phyloP scores from a whole-genome alignment of 2,113 vertebrate species.

The Siniperca knerii region DNA sequence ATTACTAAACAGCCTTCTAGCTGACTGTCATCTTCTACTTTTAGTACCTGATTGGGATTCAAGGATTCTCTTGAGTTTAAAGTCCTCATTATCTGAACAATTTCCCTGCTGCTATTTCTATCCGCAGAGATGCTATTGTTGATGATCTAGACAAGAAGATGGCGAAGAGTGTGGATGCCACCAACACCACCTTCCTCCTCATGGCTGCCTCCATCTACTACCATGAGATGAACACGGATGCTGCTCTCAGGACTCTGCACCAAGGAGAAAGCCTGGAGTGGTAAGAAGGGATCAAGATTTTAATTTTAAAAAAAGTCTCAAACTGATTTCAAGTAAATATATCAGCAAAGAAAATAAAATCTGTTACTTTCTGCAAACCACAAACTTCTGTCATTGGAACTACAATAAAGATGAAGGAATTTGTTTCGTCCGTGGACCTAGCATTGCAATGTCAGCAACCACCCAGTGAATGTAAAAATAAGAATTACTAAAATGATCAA shows the following conservation, averaged over 20 bases:
- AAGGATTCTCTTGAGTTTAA: not conserved
- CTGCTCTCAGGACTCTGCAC: slow-evolving; percentile 90
- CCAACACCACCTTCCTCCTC: slow-evolving; percentile 92
- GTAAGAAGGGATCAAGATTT: slow-evolving; percentile 74
- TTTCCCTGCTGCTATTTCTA: not conserved
- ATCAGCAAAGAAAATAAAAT: not conserved
- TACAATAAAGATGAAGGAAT: not conserved
- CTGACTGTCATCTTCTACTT: not conserved
- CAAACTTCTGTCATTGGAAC: not conserved
- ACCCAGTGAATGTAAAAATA: not conserved
- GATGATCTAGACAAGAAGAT: slow-evolving; percentile 93
- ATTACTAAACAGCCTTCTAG: not conserved
- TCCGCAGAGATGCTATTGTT: slow-evolving; percentile 87
- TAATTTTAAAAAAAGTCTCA: too few relatives aligned
- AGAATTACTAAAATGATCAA: not conserved
- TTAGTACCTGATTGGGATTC: not conserved
- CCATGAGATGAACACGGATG: slow-evolving; percentile 89
- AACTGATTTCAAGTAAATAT: not conserved
- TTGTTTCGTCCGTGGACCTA: not conserved
- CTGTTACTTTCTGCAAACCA: not conserved
- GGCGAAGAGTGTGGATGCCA: slow-evolving; percentile 90
- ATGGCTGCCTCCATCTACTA: slow-evolving; percentile 95
- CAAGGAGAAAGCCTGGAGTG: slow-evolving; percentile 96
- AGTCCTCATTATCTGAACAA: not conserved
- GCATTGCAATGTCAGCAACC: not conserved